Percentiles rank a stretch among this genome's conserved stretches.
phyloP scores from a whole-genome alignment of 1,140 invertebrate genomes.

The Drosophila athabasca region DNA sequence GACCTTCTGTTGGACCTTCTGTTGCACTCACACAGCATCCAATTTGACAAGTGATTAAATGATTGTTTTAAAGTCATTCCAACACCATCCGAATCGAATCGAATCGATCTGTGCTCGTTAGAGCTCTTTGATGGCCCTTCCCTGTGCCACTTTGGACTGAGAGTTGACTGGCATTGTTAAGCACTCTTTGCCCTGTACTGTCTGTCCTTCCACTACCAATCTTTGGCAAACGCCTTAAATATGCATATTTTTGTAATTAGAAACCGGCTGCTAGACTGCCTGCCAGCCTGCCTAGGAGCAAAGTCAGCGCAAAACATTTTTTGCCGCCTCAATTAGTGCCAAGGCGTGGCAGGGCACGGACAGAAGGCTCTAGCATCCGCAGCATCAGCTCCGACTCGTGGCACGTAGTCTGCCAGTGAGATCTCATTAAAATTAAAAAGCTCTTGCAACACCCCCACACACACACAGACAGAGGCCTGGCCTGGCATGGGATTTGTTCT shows the following conservation, averaged over 20 bases:
- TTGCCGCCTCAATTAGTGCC: conserved; percentile 75
- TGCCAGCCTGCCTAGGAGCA: conserved; percentile 17
- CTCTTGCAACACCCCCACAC: conserved; percentile 45
- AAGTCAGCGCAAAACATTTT: conserved; percentile 72
- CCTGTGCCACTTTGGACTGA: conserved; percentile 19
- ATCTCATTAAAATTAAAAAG: conserved; percentile 82
- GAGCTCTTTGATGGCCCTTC: neutral
- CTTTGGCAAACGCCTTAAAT: conserved; percentile 61
- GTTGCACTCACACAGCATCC: too few species aligned
- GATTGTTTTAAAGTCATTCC: neutral
- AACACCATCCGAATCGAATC: too few species aligned
- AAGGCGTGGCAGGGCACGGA: conserved; percentile 57
- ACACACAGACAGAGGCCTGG: conserved; percentile 10
- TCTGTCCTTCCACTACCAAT: conserved; percentile 54
- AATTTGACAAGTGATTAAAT: conserved; percentile 19
- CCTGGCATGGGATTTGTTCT: conserved; percentile 39
- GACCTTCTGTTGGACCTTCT: conserved; percentile 16
- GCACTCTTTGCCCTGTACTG: conserved; percentile 46
- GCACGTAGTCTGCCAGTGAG: conserved; percentile 73
- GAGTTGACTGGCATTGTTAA: conserved; percentile 50
- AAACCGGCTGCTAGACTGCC: conserved; percentile 29
- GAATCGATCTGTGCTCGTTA: neutral
- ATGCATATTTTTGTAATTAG: conserved; percentile 79
- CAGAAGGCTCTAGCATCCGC: conserved; percentile 3
- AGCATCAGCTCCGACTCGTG: conserved; percentile 23